phyloP scores from a whole-genome alignment of 2,797 vertebrate species.

The Lepidocolaptes lacrymiger region DNA sequence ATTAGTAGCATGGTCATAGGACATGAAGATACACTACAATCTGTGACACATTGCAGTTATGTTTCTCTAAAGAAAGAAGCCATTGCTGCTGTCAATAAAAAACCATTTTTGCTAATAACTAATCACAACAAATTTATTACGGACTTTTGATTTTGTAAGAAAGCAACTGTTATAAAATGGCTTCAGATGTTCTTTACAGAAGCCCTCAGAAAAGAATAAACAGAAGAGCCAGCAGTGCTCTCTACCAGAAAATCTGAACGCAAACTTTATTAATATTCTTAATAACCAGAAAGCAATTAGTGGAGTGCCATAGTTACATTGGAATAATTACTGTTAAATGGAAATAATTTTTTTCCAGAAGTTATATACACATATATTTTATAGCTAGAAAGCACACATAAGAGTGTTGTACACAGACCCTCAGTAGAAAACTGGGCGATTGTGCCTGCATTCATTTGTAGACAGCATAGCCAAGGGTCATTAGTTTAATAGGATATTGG shows the following conservation, averaged over 20 bases:
- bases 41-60: neutral
- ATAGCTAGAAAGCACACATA: neutral
- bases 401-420: neutral
- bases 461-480: conserved; percentile 73
- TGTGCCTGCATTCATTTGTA: conserved; percentile 44
- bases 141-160: conserved; percentile 6
- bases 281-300: conserved; percentile 47
- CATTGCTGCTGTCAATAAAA: neutral
- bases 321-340: neutral
- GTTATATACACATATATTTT: neutral
- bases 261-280: conserved; percentile 38
- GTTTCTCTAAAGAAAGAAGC: neutral
- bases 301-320: neutral
- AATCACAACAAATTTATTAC: conserved; percentile 27
- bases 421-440: conserved; percentile 18
- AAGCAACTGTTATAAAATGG: neutral
- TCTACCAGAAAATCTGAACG: conserved; percentile 43
- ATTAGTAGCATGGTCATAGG: fast-evolving
- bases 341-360: conserved; percentile 28
- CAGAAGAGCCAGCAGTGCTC: neutral
- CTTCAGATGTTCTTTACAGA: neutral
- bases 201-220: neutral
- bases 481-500: conserved; percentile 80
- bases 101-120: neutral
- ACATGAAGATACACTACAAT: neutral